These are phyloP conservation scores for Ara ararauna DNA, from an alignment of 2,797 vertebrate species.

Conservation along the genomic window DNA sequence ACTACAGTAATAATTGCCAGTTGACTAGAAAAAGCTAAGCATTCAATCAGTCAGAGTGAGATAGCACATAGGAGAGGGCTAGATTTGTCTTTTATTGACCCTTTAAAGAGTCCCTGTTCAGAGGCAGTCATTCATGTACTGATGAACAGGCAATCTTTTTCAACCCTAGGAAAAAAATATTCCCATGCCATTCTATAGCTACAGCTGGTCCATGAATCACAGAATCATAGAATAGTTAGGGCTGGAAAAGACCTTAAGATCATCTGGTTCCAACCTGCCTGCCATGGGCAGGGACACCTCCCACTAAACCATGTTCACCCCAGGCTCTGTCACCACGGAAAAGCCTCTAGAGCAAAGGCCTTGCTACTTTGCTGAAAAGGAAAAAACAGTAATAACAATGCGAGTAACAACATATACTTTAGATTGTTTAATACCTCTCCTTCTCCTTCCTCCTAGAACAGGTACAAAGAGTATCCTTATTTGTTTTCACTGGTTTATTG, in stretches of 20 bases:
- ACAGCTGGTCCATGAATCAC: background rate
- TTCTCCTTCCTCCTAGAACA: background rate
- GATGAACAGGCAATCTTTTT: background rate
- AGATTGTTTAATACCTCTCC: background rate
- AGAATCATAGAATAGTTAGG: too few species aligned
- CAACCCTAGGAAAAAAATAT: background rate
- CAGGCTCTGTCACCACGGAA: background rate
- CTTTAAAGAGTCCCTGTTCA: background rate
- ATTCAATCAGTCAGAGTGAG: background rate
- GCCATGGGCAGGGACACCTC: too few species aligned
- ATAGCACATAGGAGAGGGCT: background rate
- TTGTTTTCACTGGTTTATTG: background rate
- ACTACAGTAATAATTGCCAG: background rate
- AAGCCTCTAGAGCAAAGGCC: background rate
- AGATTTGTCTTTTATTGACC: background rate
- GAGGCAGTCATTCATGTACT: background rate
- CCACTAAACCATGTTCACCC: too few species aligned
- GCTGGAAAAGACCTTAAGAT: too few species aligned
- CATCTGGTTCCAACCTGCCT: too few species aligned
- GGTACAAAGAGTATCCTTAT: background rate
- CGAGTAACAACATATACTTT: background rate
- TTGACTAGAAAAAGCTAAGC: background rate
- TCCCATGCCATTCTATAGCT: background rate
- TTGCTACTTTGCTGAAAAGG: background rate
- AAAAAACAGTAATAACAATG: background rate